Base-by-base conservation (phyloP, 2,113 vertebrate species). In the Prunella himalayana region DNA sequence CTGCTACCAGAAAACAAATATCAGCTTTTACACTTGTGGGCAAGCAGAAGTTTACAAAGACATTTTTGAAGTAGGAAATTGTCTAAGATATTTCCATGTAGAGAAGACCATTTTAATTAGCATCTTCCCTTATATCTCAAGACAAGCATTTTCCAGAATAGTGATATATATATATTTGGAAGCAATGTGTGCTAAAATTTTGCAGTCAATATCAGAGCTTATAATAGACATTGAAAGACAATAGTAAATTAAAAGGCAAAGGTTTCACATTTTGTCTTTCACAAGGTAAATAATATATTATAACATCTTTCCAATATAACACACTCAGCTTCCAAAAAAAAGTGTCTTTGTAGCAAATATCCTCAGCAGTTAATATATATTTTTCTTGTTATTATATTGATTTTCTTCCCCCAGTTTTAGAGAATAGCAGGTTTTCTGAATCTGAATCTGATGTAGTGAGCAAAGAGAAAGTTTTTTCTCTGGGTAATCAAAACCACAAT, bases 1-100 rank as follows among this genome's bases (percentile, higher is more conserved):
- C 51, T 92, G 35, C 33, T 75, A 71, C 24, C 15, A 79, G 47
- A 81, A 94, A 96, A 86, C 23, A 94, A 91, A 76, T 82, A 82
- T 22, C 47, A 75, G 15, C 21, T 89, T 88, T 86, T 94, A 23
- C 18, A 63, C 10, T 75, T 63, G 13, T 6, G 5, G 22, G 17
- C 23, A 51, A 27, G 15, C 18, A 86, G 35, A 92, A 94, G 45
- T 42, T 47, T 77, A 33, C 10, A 9, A 83, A 70, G n/a, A 57
- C 1, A 44, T 76, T 86, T 64, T 53, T 76, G 11, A 76, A 60
- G 22, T 25, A 64, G 31, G 41, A 80, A 86, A 90, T 30, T 51
- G 5, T 39, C 49, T 51, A 44, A 64, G 24, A 35, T n/a, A 82
- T 15, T 60, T 65, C 60, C 13, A 25, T 9, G 14, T 3, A 73